Evolutionary conservation across 2,888 invertebrate genomes (phyloP), one percentile per base, ranked within the genome.

Genomic region (Leptopilina myrica): DNA sequence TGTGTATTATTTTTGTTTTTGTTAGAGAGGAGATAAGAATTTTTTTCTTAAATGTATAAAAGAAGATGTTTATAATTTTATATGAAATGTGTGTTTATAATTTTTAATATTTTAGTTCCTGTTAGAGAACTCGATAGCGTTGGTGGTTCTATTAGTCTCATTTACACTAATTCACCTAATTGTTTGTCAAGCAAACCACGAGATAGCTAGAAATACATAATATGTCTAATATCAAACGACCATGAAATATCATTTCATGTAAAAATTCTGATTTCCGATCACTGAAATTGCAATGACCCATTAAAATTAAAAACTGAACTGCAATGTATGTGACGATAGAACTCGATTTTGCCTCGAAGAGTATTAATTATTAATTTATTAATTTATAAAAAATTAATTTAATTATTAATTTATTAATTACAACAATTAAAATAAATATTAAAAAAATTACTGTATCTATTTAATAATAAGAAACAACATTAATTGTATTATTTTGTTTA

Each of bases 121-220:
- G 53, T 49, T 75, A 56, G 26, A n/a, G 64, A 76, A 79, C 59
- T 78, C 64, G 11, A 15, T 62, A 49, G 80, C 81, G 79, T 83
- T 79, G 81, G 80, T 84, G 83, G 80, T 78, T 84, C 85, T 81
- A 86, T 88, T 88, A 88, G 87, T 85, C 85, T 88, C 84, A 86
- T 88, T 88, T 87, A 85, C 87, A 85, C 85, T 87, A 87, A 87
- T 87, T 86, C 84, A 86, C 81, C 83, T 86, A 86, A 88, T 87
- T 87, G 86, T 87, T 87, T 87, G 85, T 85, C 79, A 81, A 80
- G 82, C 81, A 67, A 76, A 79, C 62, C 78, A 81, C 78, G 78
- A 80, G 83, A 81, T 77, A 49, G 26, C 73, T 46, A 59, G 62
- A 79, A 79, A 76, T 62, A 67, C 66, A 65, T 76, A 33, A 33